Evolutionary conservation across 2,888 invertebrate genomes (phyloP).

Genomic region (Papilio elwesi): DNA sequence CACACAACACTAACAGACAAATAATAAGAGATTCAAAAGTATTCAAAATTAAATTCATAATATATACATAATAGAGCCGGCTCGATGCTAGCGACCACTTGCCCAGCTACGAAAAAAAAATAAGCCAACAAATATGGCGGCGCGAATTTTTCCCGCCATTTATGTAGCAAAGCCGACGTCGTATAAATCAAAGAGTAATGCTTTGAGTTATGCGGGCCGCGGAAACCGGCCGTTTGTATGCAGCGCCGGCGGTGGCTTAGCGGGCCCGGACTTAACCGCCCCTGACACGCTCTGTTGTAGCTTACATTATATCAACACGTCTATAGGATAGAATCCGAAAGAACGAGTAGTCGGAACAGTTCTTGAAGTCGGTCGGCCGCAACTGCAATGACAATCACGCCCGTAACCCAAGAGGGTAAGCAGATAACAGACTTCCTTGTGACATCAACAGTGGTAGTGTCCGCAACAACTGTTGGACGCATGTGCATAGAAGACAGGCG

Average conservation of each 20-base stretch:
- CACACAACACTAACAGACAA: too few relatives aligned
- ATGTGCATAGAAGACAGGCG: too few relatives aligned
- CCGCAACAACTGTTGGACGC: too few relatives aligned
- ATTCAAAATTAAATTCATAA: not conserved
- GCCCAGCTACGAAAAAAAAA: slow-evolving; percentile 18
- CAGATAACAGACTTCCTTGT: too few relatives aligned
- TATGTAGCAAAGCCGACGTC: slow-evolving; percentile 46
- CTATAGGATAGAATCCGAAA: not conserved
- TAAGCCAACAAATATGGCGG: slow-evolving; percentile 25
- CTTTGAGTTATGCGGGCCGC: slow-evolving; percentile 67
- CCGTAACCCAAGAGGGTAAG: too few relatives aligned
- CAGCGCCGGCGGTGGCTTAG: slow-evolving; percentile 46
- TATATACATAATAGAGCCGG: not conserved
- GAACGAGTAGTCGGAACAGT: too few relatives aligned
- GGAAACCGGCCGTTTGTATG: slow-evolving; percentile 72
- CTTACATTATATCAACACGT: slow-evolving; percentile 1
- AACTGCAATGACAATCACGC: too few relatives aligned
- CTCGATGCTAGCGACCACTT: not conserved
- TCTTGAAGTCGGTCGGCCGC: too few relatives aligned
- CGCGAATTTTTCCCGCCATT: slow-evolving; percentile 38
- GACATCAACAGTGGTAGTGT: too few relatives aligned
- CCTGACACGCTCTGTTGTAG: not conserved
- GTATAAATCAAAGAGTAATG: slow-evolving; percentile 72
- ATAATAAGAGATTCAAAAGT: not conserved
- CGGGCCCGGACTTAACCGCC: slow-evolving; percentile 25